Percentiles rank a stretch among this genome's conserved stretches.
These are phyloP conservation scores for Pterois miles DNA, from an alignment of 2,797 vertebrate species.

Conservation along the genomic window DNA sequence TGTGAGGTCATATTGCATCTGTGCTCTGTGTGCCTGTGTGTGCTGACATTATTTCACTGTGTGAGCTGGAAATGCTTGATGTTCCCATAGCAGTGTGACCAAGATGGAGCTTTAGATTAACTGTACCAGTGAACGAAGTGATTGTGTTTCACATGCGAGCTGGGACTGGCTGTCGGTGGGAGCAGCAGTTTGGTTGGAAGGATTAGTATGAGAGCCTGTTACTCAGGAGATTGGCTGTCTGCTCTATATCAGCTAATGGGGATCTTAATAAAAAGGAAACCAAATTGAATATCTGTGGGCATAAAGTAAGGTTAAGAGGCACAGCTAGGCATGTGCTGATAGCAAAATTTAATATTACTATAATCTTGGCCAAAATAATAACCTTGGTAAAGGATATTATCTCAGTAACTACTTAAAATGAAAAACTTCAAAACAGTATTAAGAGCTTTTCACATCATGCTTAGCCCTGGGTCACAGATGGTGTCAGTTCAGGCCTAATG, in stretches of 20 bases:
- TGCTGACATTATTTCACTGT: constrained; percentile 37
- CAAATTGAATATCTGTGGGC: constrained; percentile 73
- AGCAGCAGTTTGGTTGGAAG: constrained; percentile 59
- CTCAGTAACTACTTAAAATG: constrained; percentile 54
- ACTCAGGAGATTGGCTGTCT: constrained; percentile 69
- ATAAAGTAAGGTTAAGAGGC: constrained; percentile 53
- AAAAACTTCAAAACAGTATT: constrained; percentile 37
- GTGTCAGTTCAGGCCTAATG: not conserved
- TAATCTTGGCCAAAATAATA: constrained; percentile 63
- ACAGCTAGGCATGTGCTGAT: constrained; percentile 49
- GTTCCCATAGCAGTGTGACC: constrained; percentile 37
- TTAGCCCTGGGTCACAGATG: not conserved
- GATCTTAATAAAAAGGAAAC: constrained; percentile 73
- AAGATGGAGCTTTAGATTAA: constrained; percentile 42
- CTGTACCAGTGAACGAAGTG: constrained; percentile 9
- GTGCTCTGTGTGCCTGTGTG: not conserved
- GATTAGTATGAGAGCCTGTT: constrained; percentile 71
- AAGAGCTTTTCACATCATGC: constrained; percentile 3
- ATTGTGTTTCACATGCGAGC: constrained; percentile 43
- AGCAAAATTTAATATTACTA: constrained; percentile 42
- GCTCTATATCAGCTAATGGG: constrained; percentile 68
- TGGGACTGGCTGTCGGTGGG: constrained; percentile 34
- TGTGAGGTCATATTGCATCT: constrained; percentile 11
- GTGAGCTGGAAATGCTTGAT: constrained; percentile 31
- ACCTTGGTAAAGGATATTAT: constrained; percentile 56